Conservation (phyloP, 2,888 invertebrate genomes). For the Cheilosia urbana region DNA sequence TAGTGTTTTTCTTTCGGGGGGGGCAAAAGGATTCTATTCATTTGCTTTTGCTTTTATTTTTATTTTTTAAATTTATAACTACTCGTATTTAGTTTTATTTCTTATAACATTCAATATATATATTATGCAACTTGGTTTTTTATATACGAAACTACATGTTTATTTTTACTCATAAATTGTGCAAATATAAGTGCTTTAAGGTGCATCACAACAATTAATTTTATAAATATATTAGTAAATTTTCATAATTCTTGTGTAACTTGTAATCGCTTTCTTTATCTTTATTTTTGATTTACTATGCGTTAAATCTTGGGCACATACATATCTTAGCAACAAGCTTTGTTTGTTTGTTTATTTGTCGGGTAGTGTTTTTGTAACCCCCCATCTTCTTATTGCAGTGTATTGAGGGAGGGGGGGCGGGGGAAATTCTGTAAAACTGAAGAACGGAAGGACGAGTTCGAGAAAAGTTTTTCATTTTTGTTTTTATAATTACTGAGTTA, state of each 20-base stretch:
- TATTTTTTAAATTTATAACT: conserved; percentile 18
- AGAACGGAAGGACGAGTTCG: conserved; percentile 8
- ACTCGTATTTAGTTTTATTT: conserved; percentile 33
- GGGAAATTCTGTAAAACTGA: conserved; percentile 4
- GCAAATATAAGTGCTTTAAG: conserved; percentile 75
- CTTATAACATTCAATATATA: conserved; percentile 68
- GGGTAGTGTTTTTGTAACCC: conserved; percentile 29
- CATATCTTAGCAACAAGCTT: conserved; percentile 58
- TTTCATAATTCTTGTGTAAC: conserved; percentile 19
- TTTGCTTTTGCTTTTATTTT: conserved; percentile 55
- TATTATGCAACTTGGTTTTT: conserved; percentile 56
- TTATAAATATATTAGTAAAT: conserved; percentile 43
- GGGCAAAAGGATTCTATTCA: conserved; percentile 61
- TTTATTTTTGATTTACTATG: conserved; percentile 34
- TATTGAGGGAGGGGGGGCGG: background rate
- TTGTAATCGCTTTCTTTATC: conserved; percentile 32
- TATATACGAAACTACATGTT: conserved; percentile 67
- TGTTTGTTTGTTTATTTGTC: conserved; percentile 25
- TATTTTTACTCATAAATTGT: conserved; percentile 69
- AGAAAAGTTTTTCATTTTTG: conserved; percentile 3
- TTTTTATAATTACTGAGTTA: conserved; percentile 53
- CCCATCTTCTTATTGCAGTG: conserved; percentile 65
- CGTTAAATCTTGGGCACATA: conserved; percentile 60
- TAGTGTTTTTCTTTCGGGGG: conserved; percentile 31
- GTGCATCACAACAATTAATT: conserved; percentile 73